Conservation (phyloP, 2,113 vertebrate species). For the Nansenia antarctica region DNA sequence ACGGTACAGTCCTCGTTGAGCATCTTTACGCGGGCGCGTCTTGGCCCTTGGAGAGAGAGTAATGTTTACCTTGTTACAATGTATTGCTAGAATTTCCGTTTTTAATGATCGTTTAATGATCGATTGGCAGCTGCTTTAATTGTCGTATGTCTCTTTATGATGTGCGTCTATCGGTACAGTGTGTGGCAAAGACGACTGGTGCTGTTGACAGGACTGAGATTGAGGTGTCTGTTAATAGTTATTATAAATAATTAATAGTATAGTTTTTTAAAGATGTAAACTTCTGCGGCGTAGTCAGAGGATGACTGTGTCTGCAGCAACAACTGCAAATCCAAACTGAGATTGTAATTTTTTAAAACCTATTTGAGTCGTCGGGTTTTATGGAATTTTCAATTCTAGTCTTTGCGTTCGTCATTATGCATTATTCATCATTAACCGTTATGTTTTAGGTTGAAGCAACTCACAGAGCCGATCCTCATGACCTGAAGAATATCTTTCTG, state of each 20-base stretch:
- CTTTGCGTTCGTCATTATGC: background rate
- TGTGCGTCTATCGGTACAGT: background rate
- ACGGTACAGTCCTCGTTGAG: conserved; percentile 22
- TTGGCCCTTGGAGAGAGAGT: conserved; percentile 46
- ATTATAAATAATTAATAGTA: too few species aligned
- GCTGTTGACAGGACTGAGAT: background rate
- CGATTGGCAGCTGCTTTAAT: background rate
- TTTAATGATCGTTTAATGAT: background rate
- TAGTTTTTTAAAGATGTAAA: background rate
- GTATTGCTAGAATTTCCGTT: too few species aligned
- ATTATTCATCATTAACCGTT: conserved; percentile 20
- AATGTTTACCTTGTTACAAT: conserved; percentile 42
- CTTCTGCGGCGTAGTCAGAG: background rate
- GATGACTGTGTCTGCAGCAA: too few species aligned
- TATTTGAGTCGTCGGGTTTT: background rate
- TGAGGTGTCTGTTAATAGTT: background rate
- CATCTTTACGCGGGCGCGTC: conserved; percentile 51
- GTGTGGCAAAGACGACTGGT: background rate
- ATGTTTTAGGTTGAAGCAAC: conserved; percentile 83
- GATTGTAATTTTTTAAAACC: background rate
- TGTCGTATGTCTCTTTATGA: background rate
- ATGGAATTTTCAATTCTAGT: background rate
- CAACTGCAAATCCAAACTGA: background rate
- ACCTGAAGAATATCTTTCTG: conserved; percentile 87
- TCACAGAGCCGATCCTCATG: conserved; percentile 87